Evolutionary conservation across 2,888 invertebrate genomes (phyloP), one percentile per base, ranked within the genome.

Genomic region (Halictus ligatus): DNA sequence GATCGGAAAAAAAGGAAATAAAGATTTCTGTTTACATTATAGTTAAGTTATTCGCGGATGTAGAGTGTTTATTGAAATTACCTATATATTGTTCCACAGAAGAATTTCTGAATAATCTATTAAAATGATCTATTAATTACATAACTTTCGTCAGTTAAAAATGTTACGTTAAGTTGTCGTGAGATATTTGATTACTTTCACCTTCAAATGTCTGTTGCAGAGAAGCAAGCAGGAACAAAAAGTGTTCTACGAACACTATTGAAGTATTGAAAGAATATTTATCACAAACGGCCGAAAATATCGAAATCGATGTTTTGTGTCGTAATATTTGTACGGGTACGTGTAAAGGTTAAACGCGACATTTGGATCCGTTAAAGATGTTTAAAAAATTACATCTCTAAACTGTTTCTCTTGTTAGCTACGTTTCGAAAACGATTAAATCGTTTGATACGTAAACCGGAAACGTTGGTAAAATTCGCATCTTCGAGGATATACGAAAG

Each of bases 141-240:
- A 67, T 67, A 35, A 35, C 35, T 67, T 35, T 35, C 15, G 18
- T 35, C 2, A 21, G 18, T 67, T 18, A 67, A 35, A 67, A 35
- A 67, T 67, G 18, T 67, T 35, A 35, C 35, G 67, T 67, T 67
- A 67, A 29, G 64, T 64, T 64, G 64, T 64, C 64, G 2, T 64
- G 15, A 15, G 15, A 64, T 15, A 7, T 64, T 40, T 67, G 29
- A 67, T 67, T 40, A 67, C 35, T 40, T 35, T 67, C 35, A 10
- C 18, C 35, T 40, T 67, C 67, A 7, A 35, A 67, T 67, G 7
- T 18, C 18, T 40, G 29, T 67, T 21, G 40, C 67, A 67, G 35
- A 35, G 35, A 35, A 35, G 35, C 21, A 67, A 67, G 10, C 3
- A 67, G 21, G 40, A 67, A 35, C 10, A 35, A 67, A 21, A 15